A percentile compares a stretch with the other conserved stretches of the same genome.
Evolutionary conservation across 2,888 invertebrate genomes (phyloP).

Genomic region (Scelioninae gen. 2): DNA sequence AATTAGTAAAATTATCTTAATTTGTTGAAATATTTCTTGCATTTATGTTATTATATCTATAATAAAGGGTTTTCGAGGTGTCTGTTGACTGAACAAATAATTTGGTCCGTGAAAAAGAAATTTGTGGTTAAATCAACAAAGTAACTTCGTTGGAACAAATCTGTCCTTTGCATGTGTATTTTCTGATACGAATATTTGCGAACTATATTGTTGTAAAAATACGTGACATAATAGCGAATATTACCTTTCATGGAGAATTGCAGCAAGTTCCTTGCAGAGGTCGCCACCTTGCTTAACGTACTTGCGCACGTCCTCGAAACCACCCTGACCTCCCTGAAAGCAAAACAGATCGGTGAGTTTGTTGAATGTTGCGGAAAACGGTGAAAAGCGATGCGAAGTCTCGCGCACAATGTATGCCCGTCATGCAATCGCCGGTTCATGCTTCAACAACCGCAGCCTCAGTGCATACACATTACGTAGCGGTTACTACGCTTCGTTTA

Average conservation of each 20-base stretch:
- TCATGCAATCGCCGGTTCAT: constrained; percentile 35
- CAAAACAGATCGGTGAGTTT: constrained; percentile 57
- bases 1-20: no score
- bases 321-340: constrained; percentile 89
- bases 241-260: constrained; percentile 93
- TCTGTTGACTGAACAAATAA: no score
- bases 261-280: constrained; percentile 93
- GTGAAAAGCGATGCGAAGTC: constrained; percentile 4
- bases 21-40: no score
- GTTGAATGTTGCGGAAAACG: constrained; percentile 36
- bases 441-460: constrained; percentile 55
- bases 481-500: constrained; percentile 66
- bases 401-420: constrained; percentile 13
- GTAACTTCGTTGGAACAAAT: no score
- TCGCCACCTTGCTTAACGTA: constrained; percentile 96
- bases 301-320: constrained; percentile 93
- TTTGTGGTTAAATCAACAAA: no score
- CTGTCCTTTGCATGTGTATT: no score
- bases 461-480: constrained; percentile 56
- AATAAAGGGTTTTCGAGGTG: no score
- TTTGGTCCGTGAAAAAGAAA: no score
- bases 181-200: no score
- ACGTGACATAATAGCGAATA: not conserved
- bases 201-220: no score
- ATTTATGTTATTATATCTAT: no score